A percentile compares a stretch with the other conserved stretches of the same genome.
Conservation (phyloP, 2,113 vertebrate species). For the Dicentrarchus labrax region DNA sequence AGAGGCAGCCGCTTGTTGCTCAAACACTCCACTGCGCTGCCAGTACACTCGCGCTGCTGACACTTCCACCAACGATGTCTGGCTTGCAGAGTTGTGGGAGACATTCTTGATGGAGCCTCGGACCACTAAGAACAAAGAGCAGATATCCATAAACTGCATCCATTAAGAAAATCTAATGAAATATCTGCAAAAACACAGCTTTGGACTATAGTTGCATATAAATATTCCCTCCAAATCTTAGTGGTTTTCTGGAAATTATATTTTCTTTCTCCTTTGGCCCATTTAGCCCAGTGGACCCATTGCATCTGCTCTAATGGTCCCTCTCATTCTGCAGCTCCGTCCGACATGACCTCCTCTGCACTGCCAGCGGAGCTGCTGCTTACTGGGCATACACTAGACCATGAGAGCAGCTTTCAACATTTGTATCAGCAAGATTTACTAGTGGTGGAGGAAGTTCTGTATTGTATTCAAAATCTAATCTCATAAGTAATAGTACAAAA, state of each 20-base stretch:
- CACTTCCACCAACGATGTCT: slow-evolving; percentile 83
- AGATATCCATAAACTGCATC: background rate
- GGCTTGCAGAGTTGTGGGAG: slow-evolving; percentile 76
- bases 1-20: slow-evolving; percentile 59
- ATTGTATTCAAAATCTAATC: background rate
- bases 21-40: slow-evolving; percentile 85
- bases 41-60: slow-evolving; percentile 77
- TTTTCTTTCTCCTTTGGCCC: background rate
- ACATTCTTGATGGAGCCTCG: slow-evolving; percentile 85
- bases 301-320: background rate
- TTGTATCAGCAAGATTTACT: too few species aligned
- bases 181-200: background rate
- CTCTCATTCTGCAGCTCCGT: background rate
- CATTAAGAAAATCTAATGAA: background rate
- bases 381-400: slow-evolving; percentile 27
- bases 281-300: background rate
- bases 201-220: background rate
- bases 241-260: background rate
- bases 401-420: background rate
- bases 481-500: background rate
- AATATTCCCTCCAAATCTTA: slow-evolving; percentile 40
- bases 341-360: slow-evolving; percentile 61
- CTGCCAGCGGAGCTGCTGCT: slow-evolving; percentile 12
- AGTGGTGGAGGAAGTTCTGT: too few species aligned
- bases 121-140: slow-evolving; percentile 78